Evolutionary conservation across 2,797 vertebrate genomes (phyloP).

Genomic region (Corythornis leucogaster): DNA sequence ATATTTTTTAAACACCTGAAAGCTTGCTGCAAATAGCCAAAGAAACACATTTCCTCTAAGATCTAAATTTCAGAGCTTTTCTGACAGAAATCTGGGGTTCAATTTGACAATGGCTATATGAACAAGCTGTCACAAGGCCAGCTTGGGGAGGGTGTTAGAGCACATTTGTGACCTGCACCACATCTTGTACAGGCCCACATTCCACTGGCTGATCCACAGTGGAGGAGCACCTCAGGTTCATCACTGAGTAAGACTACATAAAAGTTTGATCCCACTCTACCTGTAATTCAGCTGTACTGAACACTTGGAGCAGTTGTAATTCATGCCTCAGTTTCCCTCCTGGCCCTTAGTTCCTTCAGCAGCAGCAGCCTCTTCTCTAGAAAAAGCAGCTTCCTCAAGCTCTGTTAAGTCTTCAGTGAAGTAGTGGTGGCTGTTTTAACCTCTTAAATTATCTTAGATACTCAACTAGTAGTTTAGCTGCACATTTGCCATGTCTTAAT

Average conservation of each 20-base stretch:
- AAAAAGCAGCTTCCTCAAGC: background rate
- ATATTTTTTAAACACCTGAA: slow-evolving; percentile 37
- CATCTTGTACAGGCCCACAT: fast-evolving
- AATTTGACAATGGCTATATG: background rate
- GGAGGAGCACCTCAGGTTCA: fast-evolving
- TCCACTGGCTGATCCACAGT: fast-evolving
- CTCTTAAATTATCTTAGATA: background rate
- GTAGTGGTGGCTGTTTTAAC: background rate
- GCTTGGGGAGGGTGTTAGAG: background rate
- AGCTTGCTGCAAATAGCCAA: background rate
- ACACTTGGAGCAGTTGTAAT: background rate
- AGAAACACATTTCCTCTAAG: background rate
- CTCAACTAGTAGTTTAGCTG: background rate
- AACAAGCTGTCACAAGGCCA: background rate
- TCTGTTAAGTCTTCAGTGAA: background rate
- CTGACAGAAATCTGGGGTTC: background rate
- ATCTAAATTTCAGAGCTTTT: background rate
- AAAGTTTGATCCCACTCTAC: background rate
- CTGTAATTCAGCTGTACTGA: background rate
- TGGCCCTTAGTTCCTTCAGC: background rate
- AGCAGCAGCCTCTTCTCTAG: background rate
- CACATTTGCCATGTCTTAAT: background rate
- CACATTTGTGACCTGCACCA: background rate
- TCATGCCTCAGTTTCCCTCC: background rate
- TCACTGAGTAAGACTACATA: background rate